Percentiles rank a stretch among this genome's conserved stretches.
These are phyloP conservation scores for Phrynosoma platyrhinos DNA, from an alignment of 2,113 vertebrate genomes.

Conservation along the genomic window DNA sequence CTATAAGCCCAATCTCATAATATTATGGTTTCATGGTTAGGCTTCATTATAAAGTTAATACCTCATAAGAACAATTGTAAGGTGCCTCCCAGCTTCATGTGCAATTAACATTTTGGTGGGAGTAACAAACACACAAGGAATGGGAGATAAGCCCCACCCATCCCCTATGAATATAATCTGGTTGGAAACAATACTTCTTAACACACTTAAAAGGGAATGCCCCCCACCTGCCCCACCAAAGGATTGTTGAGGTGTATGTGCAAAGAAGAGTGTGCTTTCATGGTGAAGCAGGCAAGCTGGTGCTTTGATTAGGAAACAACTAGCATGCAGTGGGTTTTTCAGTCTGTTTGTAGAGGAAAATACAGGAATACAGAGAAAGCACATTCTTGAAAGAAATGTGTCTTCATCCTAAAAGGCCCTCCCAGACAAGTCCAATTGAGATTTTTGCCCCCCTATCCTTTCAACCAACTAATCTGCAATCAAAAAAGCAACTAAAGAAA, in stretches of 20 bases:
- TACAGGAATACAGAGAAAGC: not conserved
- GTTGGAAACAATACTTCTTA: conserved; percentile 45
- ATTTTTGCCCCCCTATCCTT: conserved; percentile 74
- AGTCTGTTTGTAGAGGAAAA: conserved; percentile 70
- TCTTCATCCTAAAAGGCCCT: conserved; percentile 72
- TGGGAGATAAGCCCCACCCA: conserved; percentile 44
- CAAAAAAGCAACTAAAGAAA: conserved; percentile 40
- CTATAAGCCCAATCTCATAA: conserved; percentile 53
- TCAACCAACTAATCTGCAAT: conserved; percentile 62
- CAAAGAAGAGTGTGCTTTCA: conserved; percentile 63
- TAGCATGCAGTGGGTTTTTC: conserved; percentile 65
- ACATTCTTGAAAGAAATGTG: not conserved
- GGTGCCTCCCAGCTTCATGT: conserved; percentile 36
- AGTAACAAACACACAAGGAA: conserved; percentile 38
- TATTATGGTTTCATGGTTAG: not conserved
- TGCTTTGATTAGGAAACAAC: conserved; percentile 65
- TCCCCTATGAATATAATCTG: conserved; percentile 48
- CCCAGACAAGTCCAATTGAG: conserved; percentile 58
- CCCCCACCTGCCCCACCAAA: conserved; percentile 47
- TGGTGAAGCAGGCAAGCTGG: conserved; percentile 68
- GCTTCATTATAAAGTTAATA: not conserved
- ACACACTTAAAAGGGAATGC: conserved; percentile 49
- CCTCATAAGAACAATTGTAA: conserved; percentile 42
- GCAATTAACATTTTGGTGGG: conserved; percentile 18
- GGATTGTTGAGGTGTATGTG: conserved; percentile 74